These are phyloP conservation scores for Triplophysa siluroides DNA, from an alignment of 2,113 vertebrate species.

Conservation along the genomic window DNA sequence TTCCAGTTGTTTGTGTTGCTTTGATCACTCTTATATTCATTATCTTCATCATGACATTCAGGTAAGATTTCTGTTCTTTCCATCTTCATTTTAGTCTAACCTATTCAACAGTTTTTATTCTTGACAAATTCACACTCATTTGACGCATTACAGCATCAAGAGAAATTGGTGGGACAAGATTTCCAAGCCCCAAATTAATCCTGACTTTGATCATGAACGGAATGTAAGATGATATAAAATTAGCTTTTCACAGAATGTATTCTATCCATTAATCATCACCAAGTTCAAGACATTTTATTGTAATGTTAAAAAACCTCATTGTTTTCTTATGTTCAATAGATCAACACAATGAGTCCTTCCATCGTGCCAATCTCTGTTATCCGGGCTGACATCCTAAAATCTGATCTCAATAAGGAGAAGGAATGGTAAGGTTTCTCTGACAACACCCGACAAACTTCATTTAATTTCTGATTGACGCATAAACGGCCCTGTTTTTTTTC, in stretches of 20 bases:
- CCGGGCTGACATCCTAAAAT: slow-evolving; percentile 33
- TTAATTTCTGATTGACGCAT: neutral
- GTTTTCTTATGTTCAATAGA: slow-evolving; percentile 37
- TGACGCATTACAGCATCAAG: slow-evolving; percentile 58
- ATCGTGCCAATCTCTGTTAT: neutral
- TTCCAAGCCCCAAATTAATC: slow-evolving; percentile 50
- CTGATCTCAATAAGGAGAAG: slow-evolving; percentile 42
- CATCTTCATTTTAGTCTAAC: neutral
- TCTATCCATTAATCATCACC: too few species aligned
- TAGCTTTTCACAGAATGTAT: neutral
- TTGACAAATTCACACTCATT: neutral
- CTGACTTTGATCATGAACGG: slow-evolving; percentile 18
- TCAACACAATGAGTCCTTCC: slow-evolving; percentile 41
- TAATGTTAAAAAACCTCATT: neutral
- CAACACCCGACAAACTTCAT: neutral
- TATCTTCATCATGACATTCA: slow-evolving; percentile 49
- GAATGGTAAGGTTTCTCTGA: slow-evolving; percentile 50
- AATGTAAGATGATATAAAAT: neutral
- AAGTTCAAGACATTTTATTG: neutral
- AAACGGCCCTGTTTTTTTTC: neutral
- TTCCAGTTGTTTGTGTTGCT: slow-evolving; percentile 52
- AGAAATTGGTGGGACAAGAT: slow-evolving; percentile 60
- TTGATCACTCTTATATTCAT: slow-evolving; percentile 49
- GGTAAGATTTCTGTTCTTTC: slow-evolving; percentile 59
- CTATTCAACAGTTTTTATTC: neutral